Evolutionary conservation across 2,113 vertebrate genomes (phyloP).

Genomic region (Ursus arctos): DNA sequence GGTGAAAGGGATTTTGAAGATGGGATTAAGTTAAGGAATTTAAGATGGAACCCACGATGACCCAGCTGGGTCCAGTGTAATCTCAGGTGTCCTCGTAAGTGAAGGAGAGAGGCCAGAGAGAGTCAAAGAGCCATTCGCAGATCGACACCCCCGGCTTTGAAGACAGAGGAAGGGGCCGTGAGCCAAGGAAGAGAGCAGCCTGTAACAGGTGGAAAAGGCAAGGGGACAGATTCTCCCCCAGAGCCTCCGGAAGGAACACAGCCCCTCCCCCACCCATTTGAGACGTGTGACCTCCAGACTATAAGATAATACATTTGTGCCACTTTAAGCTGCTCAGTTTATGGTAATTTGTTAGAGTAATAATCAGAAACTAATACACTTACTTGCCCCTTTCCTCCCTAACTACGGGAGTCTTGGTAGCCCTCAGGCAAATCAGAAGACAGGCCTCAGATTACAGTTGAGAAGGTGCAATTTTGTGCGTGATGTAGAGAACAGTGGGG

Average conservation of each 20-base stretch:
- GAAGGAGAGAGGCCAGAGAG: background rate
- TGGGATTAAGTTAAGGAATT: background rate
- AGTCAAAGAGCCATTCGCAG: background rate
- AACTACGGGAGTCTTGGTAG: background rate
- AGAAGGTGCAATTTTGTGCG: background rate
- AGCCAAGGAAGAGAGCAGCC: background rate
- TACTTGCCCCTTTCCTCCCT: background rate
- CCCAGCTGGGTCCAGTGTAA: background rate
- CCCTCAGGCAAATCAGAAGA: background rate
- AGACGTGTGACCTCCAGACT: background rate
- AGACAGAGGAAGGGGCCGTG: background rate
- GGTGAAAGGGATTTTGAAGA: background rate
- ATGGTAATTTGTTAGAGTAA: background rate
- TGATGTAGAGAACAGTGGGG: background rate
- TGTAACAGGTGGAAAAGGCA: background rate
- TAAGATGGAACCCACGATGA: background rate
- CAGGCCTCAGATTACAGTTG: background rate
- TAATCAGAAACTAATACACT: background rate
- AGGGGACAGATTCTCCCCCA: background rate
- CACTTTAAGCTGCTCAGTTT: background rate
- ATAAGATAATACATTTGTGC: background rate
- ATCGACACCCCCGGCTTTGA: background rate
- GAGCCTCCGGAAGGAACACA: background rate
- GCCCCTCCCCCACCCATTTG: background rate
- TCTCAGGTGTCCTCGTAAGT: background rate